These are phyloP conservation scores for Chaunax sp. DNA, from an alignment of 2,797 vertebrate genomes.

Conservation along the genomic window DNA sequence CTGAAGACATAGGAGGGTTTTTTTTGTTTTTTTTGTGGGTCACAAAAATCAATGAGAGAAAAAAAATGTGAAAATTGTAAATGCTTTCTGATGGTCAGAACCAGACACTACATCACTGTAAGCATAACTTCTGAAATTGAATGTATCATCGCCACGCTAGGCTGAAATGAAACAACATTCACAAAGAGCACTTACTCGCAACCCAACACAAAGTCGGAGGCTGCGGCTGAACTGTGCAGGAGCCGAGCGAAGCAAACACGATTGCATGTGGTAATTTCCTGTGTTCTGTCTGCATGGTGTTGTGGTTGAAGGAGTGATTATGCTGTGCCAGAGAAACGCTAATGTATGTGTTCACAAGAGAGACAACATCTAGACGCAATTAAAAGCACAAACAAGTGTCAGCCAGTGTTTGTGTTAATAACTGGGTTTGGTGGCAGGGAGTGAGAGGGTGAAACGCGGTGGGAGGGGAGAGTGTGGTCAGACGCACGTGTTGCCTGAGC, in stretches of 20 bases:
- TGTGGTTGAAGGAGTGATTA: constrained; percentile 82
- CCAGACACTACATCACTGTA: background rate
- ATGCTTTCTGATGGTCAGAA: constrained; percentile 43
- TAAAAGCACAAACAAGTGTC: constrained; percentile 84
- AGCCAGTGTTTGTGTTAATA: constrained; percentile 84
- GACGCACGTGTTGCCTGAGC: constrained; percentile 71
- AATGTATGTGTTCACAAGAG: constrained; percentile 81
- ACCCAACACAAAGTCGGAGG: constrained; percentile 44
- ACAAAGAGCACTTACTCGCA: constrained; percentile 42
- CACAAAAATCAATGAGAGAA: constrained; percentile 37
- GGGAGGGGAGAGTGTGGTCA: constrained; percentile 60
- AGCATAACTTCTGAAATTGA: constrained; percentile 23
- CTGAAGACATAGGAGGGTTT: constrained; percentile 42
- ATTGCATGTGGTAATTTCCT: constrained; percentile 81
- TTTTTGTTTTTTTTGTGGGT: constrained; percentile 50
- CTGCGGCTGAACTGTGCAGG: constrained; percentile 61
- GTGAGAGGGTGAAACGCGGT: constrained; percentile 46
- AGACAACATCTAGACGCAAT: constrained; percentile 84
- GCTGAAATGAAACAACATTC: constrained; percentile 34
- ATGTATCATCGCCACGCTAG: constrained; percentile 9
- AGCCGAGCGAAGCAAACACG: constrained; percentile 67
- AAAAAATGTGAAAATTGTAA: constrained; percentile 33
- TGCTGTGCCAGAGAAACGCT: constrained; percentile 77
- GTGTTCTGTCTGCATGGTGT: constrained; percentile 72
- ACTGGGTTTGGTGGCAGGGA: constrained; percentile 68